Evolutionary conservation across 2,888 invertebrate genomes (phyloP).

Genomic region (Ennomos erosarius): DNA sequence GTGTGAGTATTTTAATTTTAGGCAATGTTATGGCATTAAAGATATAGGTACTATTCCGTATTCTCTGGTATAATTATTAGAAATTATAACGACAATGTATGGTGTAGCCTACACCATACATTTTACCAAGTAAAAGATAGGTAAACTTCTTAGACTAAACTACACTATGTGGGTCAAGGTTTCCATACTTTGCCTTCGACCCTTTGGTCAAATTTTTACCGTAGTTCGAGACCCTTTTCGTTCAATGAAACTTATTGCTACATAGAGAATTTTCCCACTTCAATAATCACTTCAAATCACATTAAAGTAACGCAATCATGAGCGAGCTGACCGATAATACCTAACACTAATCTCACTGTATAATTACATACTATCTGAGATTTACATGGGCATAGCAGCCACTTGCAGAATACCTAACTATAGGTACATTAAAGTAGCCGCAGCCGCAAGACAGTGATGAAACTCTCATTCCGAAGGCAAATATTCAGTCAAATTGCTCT

Average conservation of each 20-base stretch:
- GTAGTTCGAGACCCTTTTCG: no score
- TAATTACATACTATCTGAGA: slow-evolving; percentile 44
- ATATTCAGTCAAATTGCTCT: slow-evolving; percentile 53
- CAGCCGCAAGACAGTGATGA: slow-evolving; percentile 46
- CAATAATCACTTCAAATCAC: slow-evolving; percentile 40
- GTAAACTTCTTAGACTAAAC: no score
- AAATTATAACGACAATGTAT: no score
- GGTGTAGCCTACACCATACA: no score
- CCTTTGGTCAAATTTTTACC: no score
- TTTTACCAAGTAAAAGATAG: no score
- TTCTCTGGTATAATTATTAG: no score
- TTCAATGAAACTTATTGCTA: no score
- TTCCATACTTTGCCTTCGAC: no score
- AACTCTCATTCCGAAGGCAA: slow-evolving; percentile 50
- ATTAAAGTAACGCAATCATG: slow-evolving; percentile 47
- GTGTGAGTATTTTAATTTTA: not conserved
- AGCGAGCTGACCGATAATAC: slow-evolving; percentile 40
- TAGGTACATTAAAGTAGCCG: slow-evolving; percentile 27
- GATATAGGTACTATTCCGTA: no score
- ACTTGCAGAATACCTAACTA: slow-evolving; percentile 5
- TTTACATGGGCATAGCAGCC: slow-evolving; percentile 40
- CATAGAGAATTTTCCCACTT: not conserved
- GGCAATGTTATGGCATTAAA: not conserved
- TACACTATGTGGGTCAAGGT: no score
- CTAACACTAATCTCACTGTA: slow-evolving; percentile 47